Evolutionary conservation across 2,113 vertebrate species (phyloP).

Genomic region (Corapipo altera): DNA sequence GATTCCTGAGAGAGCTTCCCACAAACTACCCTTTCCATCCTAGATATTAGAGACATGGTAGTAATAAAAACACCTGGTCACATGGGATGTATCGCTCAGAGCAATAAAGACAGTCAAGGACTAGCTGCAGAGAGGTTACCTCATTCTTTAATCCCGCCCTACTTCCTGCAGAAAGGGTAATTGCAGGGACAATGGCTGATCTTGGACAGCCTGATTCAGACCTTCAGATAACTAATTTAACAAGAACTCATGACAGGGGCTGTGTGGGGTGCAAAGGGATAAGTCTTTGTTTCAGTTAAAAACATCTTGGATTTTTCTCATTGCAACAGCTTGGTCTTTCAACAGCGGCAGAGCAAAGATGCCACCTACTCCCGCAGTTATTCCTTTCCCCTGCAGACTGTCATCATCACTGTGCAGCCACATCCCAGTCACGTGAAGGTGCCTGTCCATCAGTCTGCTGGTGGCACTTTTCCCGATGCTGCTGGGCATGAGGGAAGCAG

Average conservation of each 20-base stretch:
- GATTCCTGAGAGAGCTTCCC: neutral
- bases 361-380: accelerated
- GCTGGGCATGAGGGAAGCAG: neutral
- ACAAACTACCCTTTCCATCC: neutral
- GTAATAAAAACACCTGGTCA: neutral
- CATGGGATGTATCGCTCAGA: neutral
- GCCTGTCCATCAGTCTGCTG: accelerated
- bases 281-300: neutral
- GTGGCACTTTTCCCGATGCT: accelerated
- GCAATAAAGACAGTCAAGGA: neutral
- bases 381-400: neutral
- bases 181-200: neutral
- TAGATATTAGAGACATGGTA: neutral
- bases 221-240: neutral
- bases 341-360: neutral
- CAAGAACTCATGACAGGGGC: accelerated
- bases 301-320: neutral
- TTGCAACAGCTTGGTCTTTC: neutral
- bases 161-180: neutral
- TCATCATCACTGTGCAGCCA: accelerated
- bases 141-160: neutral
- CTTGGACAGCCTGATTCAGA: neutral
- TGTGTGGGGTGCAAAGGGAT: accelerated
- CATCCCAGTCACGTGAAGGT: accelerated
- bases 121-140: neutral